Base-by-base conservation (phyloP, 1,140 invertebrate genomes). In the Aricia agestis region DNA sequence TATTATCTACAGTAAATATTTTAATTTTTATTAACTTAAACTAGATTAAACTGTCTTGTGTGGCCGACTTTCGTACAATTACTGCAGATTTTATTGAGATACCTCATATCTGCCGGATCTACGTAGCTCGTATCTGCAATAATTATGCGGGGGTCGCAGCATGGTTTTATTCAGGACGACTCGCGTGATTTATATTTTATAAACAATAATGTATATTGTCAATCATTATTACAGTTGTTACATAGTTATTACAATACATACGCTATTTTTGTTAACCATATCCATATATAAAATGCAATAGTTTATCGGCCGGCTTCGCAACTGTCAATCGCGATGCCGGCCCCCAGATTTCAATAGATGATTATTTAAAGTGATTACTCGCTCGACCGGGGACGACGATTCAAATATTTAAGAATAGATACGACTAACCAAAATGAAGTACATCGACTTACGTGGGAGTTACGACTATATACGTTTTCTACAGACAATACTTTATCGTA, bases 221-320 rank as follows among this genome's bases (percentile, higher is more conserved):
- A 77, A 82, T 79, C 80, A 78, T 88, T 63, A 85, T 89, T 82
- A 79, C 82, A 82, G 70, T 87, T 89, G 86, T 90, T 90, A 85
- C 79, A 89, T 89, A 87, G 82, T 87, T 87, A 80, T 89, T 86
- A 80, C 85, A 82, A 89, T 87, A 90, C 86, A 90, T 76, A 86
- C 80, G 85, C 86, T 85, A 83, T 88, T 86, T 89, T 90, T 90
- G 86, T 89, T 90, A 83, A 76, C 81, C 85, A 84, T 84, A 81
- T 79, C 85, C 88, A 90, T 89, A 77, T 86, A 81, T 84, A 89
- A 90, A 90, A 89, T 88, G 88, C 88, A 90, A 90, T 90, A 90
- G 88, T 79, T 78, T 81, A 80, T 73, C 70, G 52, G 78, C 78
- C 77, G 67, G 45, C 58, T 73, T 81, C 81, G 80, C 78, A 78